These are phyloP conservation scores for Hozukius guyotensis DNA, from an alignment of 2,797 vertebrate genomes.

Conservation along the genomic window DNA sequence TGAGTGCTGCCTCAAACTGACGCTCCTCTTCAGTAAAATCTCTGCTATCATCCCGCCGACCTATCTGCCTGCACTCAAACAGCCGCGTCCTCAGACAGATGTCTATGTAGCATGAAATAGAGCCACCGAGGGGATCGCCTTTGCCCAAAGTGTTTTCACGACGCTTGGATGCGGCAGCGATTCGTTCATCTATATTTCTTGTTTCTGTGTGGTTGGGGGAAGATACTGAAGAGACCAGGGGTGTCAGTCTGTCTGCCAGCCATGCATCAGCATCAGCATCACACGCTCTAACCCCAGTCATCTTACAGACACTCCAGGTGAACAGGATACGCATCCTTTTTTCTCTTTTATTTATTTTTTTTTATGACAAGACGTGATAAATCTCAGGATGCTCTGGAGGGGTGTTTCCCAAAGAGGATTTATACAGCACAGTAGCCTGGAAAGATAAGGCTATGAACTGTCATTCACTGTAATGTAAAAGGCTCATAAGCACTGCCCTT, in stretches of 20 bases:
- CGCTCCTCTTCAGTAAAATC: constrained; percentile 44
- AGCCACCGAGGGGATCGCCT: constrained; percentile 49
- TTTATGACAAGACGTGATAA: constrained; percentile 60
- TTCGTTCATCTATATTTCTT: constrained; percentile 29
- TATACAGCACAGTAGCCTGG: constrained; percentile 27
- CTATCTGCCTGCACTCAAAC: constrained; percentile 48
- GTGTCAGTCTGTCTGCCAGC: constrained; percentile 60
- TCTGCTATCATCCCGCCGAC: constrained; percentile 31
- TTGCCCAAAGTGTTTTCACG: constrained; percentile 47
- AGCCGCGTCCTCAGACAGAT: constrained; percentile 38
- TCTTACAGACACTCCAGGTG: constrained; percentile 56
- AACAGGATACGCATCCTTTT: constrained; percentile 45
- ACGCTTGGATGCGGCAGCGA: not conserved
- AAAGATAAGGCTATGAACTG: constrained; percentile 65
- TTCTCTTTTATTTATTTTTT: constrained; percentile 4
- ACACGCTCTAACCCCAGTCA: constrained; percentile 55
- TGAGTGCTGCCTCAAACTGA: constrained; percentile 28
- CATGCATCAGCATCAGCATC: constrained; percentile 42
- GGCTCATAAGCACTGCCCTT: constrained; percentile 19
- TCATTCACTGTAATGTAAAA: constrained; percentile 54
- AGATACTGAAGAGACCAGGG: constrained; percentile 43
- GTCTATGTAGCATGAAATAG: constrained; percentile 57
- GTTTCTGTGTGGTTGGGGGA: constrained; percentile 37
- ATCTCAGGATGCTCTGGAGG: constrained; percentile 43
- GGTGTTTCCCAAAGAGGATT: constrained; percentile 56